These are phyloP conservation scores for Pipistrellus pygmaeus DNA, from an alignment of 2,797 vertebrate genomes.

Conservation along the genomic window DNA sequence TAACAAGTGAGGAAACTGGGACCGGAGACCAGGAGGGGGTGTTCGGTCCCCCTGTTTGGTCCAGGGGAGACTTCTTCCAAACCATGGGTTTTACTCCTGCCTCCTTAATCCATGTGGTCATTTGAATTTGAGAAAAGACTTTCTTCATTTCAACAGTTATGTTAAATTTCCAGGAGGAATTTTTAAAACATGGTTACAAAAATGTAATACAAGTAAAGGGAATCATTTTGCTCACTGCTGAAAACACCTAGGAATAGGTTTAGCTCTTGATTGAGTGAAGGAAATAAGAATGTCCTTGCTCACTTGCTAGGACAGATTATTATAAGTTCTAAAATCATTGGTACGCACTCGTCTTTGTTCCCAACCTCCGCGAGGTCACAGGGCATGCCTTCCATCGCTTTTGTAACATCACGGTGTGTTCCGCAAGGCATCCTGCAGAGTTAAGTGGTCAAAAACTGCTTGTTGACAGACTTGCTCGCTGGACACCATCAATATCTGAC, in stretches of 20 bases:
- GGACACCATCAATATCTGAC: constrained; percentile 43
- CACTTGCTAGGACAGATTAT: constrained; percentile 27
- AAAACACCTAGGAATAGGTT: constrained; percentile 24
- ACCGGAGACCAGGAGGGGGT: background rate
- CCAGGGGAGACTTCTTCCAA: background rate
- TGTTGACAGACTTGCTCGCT: constrained; percentile 48
- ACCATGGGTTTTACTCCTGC: background rate
- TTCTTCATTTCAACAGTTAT: constrained; percentile 28
- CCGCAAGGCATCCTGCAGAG: constrained; percentile 18
- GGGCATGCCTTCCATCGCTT: constrained; percentile 7
- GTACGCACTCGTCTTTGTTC: background rate
- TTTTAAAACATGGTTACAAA: constrained; percentile 22
- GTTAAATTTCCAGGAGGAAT: background rate
- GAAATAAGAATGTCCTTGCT: constrained; percentile 27
- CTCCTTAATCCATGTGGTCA: background rate
- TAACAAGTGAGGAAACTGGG: background rate
- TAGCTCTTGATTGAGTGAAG: constrained; percentile 42
- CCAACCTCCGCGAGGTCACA: constrained; percentile 16
- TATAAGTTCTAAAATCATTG: constrained; percentile 58
- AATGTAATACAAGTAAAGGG: background rate
- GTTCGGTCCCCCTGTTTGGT: background rate
- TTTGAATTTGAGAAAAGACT: background rate
- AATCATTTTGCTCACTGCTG: constrained; percentile 12
- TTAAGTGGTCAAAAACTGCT: constrained; percentile 62
- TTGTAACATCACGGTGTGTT: constrained; percentile 29